These are phyloP conservation scores for Isurus oxyrinchus DNA, from an alignment of 2,113 vertebrate genomes.

Conservation along the genomic window DNA sequence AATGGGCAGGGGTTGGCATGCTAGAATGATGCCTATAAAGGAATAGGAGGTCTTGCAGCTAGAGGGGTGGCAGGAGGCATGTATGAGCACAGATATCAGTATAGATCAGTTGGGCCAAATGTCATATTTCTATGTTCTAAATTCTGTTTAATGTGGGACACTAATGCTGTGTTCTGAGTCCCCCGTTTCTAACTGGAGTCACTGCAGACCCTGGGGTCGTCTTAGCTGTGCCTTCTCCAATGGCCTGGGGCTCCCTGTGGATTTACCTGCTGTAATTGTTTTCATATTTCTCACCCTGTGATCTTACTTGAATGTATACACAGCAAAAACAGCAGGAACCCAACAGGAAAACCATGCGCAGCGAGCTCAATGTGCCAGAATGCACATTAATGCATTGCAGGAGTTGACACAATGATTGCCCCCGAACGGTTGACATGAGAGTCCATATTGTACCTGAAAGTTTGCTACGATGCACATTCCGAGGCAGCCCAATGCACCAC, in stretches of 20 bases:
- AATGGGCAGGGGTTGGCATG: neutral
- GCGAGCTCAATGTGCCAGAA: neutral
- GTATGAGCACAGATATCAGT: neutral
- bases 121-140: neutral
- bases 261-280: neutral
- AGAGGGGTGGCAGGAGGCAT: neutral
- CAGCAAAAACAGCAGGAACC: neutral
- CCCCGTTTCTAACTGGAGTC: neutral
- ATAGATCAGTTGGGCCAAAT: neutral
- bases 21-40: neutral
- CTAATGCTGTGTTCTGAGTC: neutral
- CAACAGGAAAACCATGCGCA: neutral
- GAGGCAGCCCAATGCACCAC: constrained; percentile 70
- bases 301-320: neutral
- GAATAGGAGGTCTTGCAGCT: neutral
- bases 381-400: neutral
- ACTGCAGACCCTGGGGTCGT: neutral
- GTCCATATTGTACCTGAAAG: constrained; percentile 73
- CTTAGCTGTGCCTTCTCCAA: neutral
- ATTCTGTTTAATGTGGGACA: neutral
- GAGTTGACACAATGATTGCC: neutral
- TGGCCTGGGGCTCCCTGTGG: neutral
- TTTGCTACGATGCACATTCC: constrained; percentile 85
- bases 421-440: too few species aligned
- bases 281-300: neutral